phyloP scores from a whole-genome alignment of 2,888 invertebrate species.

The Andrena marginata region DNA sequence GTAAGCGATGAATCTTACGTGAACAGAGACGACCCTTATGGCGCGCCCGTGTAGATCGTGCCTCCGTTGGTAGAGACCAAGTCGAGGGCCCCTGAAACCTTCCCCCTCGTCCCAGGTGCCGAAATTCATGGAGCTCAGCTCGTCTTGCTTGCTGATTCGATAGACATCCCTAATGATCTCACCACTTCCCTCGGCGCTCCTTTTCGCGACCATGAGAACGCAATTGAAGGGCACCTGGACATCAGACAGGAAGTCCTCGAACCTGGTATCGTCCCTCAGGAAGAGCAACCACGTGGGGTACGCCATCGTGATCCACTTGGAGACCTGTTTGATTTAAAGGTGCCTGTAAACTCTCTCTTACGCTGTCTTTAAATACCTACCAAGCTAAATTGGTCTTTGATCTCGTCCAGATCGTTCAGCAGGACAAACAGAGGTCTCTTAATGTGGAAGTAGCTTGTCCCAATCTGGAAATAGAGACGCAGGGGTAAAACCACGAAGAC shows the following conservation, averaged over 20 bases:
- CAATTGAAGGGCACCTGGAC: constrained; percentile 81
- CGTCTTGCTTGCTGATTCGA: constrained; percentile 71
- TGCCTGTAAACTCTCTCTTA: not conserved
- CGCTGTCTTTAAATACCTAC: constrained; percentile 67
- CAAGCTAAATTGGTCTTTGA: constrained; percentile 73
- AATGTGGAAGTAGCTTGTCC: constrained; percentile 76
- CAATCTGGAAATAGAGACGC: constrained; percentile 73
- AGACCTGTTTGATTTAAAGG: constrained; percentile 65
- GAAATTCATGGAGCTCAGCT: constrained; percentile 71
- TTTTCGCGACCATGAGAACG: constrained; percentile 74
- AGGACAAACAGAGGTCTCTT: constrained; percentile 82
- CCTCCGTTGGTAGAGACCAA: constrained; percentile 79
- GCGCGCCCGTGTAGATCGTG: constrained; percentile 78
- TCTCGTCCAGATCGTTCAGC: constrained; percentile 78
- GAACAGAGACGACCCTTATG: constrained; percentile 76
- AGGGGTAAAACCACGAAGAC: too few relatives aligned
- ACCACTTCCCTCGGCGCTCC: constrained; percentile 29
- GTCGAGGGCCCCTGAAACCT: constrained; percentile 72
- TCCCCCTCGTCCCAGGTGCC: constrained; percentile 72
- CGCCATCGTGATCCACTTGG: constrained; percentile 81
- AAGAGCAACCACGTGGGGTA: constrained; percentile 83
- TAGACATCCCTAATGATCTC: constrained; percentile 80
- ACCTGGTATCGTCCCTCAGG: constrained; percentile 73
- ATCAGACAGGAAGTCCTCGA: constrained; percentile 75
- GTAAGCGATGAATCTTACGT: constrained; percentile 68